phyloP scores from a whole-genome alignment of 2,888 invertebrate genomes.

The Thelaira solivaga region DNA sequence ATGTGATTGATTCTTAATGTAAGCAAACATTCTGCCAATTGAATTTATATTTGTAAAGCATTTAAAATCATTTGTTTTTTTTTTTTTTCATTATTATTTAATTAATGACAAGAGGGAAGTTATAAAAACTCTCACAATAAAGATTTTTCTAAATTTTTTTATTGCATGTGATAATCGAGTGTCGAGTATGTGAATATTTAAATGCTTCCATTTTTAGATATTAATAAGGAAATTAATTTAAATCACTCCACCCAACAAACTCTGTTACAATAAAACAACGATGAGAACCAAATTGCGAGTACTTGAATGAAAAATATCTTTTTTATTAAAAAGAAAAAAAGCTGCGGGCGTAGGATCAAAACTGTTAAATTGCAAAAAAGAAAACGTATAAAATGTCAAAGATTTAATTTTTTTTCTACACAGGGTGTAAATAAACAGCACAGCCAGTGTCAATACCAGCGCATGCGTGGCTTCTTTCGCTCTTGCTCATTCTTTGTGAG shows the following conservation, averaged over 20 bases:
- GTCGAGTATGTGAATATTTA: too few species aligned
- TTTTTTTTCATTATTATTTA: slow-evolving; percentile 34
- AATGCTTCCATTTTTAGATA: slow-evolving; percentile 59
- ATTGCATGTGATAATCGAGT: slow-evolving; percentile 24
- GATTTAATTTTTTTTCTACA: slow-evolving; percentile 15
- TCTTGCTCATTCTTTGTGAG: slow-evolving; percentile 60
- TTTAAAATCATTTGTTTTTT: slow-evolving; percentile 12
- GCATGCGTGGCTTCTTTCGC: slow-evolving; percentile 38
- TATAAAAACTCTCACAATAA: slow-evolving; percentile 15
- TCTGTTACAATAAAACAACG: slow-evolving; percentile 39
- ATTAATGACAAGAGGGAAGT: slow-evolving; percentile 37
- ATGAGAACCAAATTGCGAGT: slow-evolving; percentile 67
- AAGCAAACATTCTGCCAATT: slow-evolving; percentile 4
- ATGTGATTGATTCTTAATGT: slow-evolving; percentile 25
- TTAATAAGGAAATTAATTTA: slow-evolving; percentile 76
- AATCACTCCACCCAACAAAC: slow-evolving; percentile 67
- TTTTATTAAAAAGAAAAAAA: slow-evolving; percentile 61
- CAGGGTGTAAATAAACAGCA: neutral
- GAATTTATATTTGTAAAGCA: slow-evolving; percentile 15
- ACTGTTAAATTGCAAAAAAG: slow-evolving; percentile 54
- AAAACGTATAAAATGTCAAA: slow-evolving; percentile 34
- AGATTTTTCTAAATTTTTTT: too few species aligned
- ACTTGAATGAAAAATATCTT: neutral
- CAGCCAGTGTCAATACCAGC: neutral
- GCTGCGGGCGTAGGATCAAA: slow-evolving; percentile 72